These are phyloP conservation scores for Dicyrtomina minuta DNA, from an alignment of 2,888 invertebrate species.

Conservation along the genomic window DNA sequence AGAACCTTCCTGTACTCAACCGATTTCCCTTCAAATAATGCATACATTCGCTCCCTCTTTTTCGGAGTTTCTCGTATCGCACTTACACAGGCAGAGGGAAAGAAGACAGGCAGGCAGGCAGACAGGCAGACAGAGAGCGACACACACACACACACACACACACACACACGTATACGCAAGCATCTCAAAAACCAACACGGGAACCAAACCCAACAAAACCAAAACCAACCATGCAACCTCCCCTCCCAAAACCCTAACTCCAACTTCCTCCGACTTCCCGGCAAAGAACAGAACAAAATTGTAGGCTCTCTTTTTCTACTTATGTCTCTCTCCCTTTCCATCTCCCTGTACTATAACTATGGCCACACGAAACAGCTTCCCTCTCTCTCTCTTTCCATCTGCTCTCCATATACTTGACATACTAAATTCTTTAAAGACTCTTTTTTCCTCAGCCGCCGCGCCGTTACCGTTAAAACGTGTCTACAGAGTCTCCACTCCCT, in stretches of 20 bases:
- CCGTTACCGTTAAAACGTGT: neutral
- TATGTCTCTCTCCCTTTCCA: constrained; percentile 6
- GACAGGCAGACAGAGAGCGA: too few species aligned
- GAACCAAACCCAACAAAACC: neutral
- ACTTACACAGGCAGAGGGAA: too few species aligned
- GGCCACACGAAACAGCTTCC: too few species aligned
- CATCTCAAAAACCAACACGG: constrained; percentile 11
- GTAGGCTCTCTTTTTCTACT: constrained; percentile 1
- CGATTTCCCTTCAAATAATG: constrained; percentile 16
- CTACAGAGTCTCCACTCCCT: neutral
- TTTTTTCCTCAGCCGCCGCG: neutral
- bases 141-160: constrained; percentile 5
- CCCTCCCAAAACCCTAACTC: neutral
- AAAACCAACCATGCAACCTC: neutral
- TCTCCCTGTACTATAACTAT: neutral
- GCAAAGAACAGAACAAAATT: neutral
- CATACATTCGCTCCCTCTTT: constrained; percentile 2
- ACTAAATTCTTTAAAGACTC: neutral
- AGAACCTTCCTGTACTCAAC: constrained; percentile 14
- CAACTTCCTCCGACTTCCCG: constrained; percentile 9
- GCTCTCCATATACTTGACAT: neutral
- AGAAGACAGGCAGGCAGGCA: neutral
- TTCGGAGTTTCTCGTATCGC: constrained; percentile 6
- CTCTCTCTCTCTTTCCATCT: neutral
- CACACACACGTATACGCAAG: neutral